Conservation (phyloP, 2,888 invertebrate genomes). For the Caenorhabditis sp. region DNA sequence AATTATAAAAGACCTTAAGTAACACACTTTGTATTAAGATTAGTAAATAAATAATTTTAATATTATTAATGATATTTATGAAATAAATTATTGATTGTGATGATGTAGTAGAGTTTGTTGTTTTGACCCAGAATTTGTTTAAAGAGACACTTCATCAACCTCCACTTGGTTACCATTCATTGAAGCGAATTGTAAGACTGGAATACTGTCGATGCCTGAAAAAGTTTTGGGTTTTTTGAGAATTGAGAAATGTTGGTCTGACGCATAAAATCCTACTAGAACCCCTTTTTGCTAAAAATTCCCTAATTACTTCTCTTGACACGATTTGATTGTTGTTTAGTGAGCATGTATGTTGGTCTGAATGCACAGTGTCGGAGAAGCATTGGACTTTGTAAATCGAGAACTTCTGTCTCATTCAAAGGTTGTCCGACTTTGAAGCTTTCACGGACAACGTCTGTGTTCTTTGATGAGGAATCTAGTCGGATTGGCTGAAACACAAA, state of each 20-base stretch:
- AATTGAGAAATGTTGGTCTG: background rate
- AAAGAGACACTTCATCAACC: constrained; percentile 49
- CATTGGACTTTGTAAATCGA: constrained; percentile 52
- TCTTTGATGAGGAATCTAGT: constrained; percentile 70
- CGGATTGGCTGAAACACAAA: constrained; percentile 20
- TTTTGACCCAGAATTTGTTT: background rate
- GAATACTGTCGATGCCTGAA: background rate
- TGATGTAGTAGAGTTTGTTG: background rate
- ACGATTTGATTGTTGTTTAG: constrained; percentile 33
- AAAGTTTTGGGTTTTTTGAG: background rate
- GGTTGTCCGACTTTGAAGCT: constrained; percentile 61
- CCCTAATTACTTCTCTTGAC: constrained; percentile 27
- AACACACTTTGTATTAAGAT: background rate
- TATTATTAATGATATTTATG: background rate
- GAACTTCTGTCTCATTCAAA: constrained; percentile 48
- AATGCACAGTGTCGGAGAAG: constrained; percentile 59
- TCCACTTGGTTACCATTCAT: constrained; percentile 60
- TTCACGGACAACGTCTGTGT: constrained; percentile 62
- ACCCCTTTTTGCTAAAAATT: too few relatives aligned
- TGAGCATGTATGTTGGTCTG: constrained; percentile 55
- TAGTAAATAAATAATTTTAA: background rate
- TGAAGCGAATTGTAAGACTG: constrained; percentile 52
- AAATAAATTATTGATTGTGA: background rate
- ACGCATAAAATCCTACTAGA: too few relatives aligned
- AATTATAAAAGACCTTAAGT: background rate